Conservation (phyloP, 2,888 invertebrate species). For the Nephrotoma appendiculata region DNA sequence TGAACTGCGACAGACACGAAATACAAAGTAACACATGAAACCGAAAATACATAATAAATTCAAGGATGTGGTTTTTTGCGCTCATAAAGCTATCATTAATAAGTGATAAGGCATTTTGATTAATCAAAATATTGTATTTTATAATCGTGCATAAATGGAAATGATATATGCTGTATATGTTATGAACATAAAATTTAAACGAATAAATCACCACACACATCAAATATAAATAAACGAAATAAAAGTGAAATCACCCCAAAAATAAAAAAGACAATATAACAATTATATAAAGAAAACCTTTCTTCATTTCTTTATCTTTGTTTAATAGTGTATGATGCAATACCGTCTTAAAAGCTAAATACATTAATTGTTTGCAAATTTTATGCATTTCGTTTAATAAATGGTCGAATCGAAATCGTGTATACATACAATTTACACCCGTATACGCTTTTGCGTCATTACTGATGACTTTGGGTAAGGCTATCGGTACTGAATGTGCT, state of each 20-base stretch:
- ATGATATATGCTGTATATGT: background rate
- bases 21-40: background rate
- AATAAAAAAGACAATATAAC: background rate
- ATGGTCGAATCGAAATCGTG: too few relatives aligned
- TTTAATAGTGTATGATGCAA: background rate
- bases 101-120: background rate
- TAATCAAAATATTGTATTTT: background rate
- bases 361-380: background rate
- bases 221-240: background rate
- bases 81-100: background rate
- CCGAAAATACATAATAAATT: background rate
- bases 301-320: background rate
- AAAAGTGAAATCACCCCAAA: background rate
- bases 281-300: background rate
- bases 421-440: too few relatives aligned
- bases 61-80: background rate
- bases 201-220: background rate
- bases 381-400: background rate
- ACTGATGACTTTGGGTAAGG: too few relatives aligned
- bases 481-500: too few relatives aligned
- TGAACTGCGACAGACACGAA: background rate
- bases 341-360: background rate
- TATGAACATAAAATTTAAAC: background rate
- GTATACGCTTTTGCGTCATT: too few relatives aligned
- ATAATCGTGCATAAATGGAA: background rate